Evolutionary conservation across 2,888 invertebrate species (phyloP).

Genomic region (Macrostomum cliftonense): DNA sequence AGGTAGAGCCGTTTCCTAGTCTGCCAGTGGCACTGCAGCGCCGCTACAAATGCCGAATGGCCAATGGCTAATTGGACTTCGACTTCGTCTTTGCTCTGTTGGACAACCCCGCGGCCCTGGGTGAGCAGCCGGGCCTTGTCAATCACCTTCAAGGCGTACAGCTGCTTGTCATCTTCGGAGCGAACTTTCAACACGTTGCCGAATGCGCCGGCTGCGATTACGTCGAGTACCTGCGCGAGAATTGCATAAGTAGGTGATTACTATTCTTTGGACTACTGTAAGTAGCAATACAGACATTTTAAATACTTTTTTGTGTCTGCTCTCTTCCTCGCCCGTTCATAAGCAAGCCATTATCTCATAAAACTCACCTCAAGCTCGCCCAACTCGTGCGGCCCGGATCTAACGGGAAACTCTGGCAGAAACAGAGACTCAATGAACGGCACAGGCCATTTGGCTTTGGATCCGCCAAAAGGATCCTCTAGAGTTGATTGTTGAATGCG

Average conservation of each 20-base stretch:
- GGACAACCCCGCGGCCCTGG: slow-evolving; percentile 6
- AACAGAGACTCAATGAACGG: slow-evolving; percentile 63
- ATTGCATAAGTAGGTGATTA: too few relatives aligned
- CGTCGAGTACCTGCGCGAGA: slow-evolving; percentile 39
- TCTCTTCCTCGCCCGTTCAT: too few relatives aligned
- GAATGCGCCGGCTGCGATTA: slow-evolving; percentile 70
- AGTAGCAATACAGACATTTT: too few relatives aligned
- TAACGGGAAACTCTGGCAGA: slow-evolving; percentile 63
- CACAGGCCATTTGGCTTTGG: slow-evolving; percentile 56
- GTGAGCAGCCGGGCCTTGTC: slow-evolving; percentile 8
- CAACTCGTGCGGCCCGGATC: too few relatives aligned
- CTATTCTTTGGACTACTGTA: too few relatives aligned
- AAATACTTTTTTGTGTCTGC: too few relatives aligned
- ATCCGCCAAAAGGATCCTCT: neutral
- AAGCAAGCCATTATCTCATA: too few relatives aligned
- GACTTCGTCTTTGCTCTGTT: slow-evolving; percentile 11
- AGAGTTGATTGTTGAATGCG: too few relatives aligned
- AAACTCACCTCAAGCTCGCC: too few relatives aligned
- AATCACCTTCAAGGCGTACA: slow-evolving; percentile 62
- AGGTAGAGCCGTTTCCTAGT: slow-evolving; percentile 63
- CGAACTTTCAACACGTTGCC: slow-evolving; percentile 63
- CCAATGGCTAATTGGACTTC: too few relatives aligned
- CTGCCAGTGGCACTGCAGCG: slow-evolving; percentile 64
- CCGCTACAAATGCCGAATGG: slow-evolving; percentile 49
- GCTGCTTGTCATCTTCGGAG: slow-evolving; percentile 46